Evolutionary conservation across 2,888 invertebrate genomes (phyloP).

Genomic region (Isoperla grammatica): DNA sequence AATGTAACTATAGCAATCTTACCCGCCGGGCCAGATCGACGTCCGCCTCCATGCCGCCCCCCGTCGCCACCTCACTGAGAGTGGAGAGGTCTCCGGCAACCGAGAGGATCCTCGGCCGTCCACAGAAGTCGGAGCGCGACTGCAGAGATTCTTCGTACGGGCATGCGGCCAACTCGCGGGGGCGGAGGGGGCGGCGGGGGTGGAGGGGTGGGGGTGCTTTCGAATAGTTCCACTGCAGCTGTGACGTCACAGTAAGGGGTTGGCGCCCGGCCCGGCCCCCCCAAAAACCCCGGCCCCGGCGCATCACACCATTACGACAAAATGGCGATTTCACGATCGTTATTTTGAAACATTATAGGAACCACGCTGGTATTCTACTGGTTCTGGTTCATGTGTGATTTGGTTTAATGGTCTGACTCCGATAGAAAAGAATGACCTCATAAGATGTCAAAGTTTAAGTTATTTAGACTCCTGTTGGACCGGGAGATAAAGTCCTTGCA

Average conservation of each 20-base stretch:
- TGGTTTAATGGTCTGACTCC: too few relatives aligned
- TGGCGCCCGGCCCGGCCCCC: slow-evolving; percentile 4
- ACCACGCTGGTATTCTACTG: background rate
- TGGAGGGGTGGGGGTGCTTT: slow-evolving; percentile 20
- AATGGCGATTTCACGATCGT: slow-evolving; percentile 16
- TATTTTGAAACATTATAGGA: background rate
- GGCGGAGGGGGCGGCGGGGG: slow-evolving; percentile 21
- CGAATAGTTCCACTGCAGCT: slow-evolving; percentile 30
- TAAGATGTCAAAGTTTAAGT: too few relatives aligned
- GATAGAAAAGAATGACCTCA: too few relatives aligned
- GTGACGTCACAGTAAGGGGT: slow-evolving; percentile 22
- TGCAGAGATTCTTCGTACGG: slow-evolving; percentile 29
- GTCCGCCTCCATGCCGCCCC: slow-evolving; percentile 20
- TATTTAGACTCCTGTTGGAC: too few relatives aligned
- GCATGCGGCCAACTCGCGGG: slow-evolving; percentile 28
- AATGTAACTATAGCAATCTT: background rate
- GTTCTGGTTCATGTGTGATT: too few relatives aligned
- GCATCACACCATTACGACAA: slow-evolving; percentile 11
- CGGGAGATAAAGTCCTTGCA: too few relatives aligned
- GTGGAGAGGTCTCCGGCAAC: slow-evolving; percentile 42
- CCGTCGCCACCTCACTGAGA: background rate
- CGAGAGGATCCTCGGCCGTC: slow-evolving; percentile 30
- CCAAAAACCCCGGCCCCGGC: slow-evolving; percentile 10
- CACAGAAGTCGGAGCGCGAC: slow-evolving; percentile 21
- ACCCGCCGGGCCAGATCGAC: slow-evolving; percentile 18